A percentile compares a stretch with the other conserved stretches of the same genome.
phyloP scores from a whole-genome alignment of 2,888 invertebrate species.

The Subacronicta megacephala region DNA sequence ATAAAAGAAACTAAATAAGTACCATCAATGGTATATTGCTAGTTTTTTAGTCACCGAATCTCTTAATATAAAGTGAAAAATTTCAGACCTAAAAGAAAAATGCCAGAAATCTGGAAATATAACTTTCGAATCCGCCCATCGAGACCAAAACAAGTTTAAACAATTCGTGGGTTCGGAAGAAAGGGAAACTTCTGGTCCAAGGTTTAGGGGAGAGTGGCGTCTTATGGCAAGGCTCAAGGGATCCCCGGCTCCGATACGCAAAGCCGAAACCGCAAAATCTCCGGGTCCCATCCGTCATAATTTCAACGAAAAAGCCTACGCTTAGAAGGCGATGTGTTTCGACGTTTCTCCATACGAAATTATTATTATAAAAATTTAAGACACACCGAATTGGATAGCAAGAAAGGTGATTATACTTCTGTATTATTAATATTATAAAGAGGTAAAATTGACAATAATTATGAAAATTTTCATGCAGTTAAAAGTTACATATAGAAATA shows the following conservation, averaged over 20 bases:
- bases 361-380: background rate
- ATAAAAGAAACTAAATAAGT: too few relatives aligned
- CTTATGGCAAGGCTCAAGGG: conserved; percentile 79
- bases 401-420: too few relatives aligned
- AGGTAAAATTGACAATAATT: too few relatives aligned
- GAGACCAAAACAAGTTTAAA: conserved; percentile 47
- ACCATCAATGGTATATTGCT: too few relatives aligned
- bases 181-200: conserved; percentile 56
- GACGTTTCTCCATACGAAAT: conserved; percentile 21
- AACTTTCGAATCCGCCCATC: conserved; percentile 35
- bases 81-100: background rate
- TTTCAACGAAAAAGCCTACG: conserved; percentile 66
- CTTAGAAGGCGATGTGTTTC: conserved; percentile 37
- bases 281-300: conserved; percentile 83
- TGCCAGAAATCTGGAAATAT: conserved; percentile 9
- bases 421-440: too few relatives aligned
- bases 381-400: too few relatives aligned
- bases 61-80: too few relatives aligned
- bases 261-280: conserved; percentile 77
- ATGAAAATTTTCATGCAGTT: too few relatives aligned
- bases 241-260: conserved; percentile 74
- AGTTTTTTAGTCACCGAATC: too few relatives aligned
- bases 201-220: conserved; percentile 53
- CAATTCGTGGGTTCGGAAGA: conserved; percentile 51
- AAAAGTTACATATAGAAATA: too few relatives aligned